phyloP scores from a whole-genome alignment of 2,888 invertebrate species.

The Sesia bembeciformis region DNA sequence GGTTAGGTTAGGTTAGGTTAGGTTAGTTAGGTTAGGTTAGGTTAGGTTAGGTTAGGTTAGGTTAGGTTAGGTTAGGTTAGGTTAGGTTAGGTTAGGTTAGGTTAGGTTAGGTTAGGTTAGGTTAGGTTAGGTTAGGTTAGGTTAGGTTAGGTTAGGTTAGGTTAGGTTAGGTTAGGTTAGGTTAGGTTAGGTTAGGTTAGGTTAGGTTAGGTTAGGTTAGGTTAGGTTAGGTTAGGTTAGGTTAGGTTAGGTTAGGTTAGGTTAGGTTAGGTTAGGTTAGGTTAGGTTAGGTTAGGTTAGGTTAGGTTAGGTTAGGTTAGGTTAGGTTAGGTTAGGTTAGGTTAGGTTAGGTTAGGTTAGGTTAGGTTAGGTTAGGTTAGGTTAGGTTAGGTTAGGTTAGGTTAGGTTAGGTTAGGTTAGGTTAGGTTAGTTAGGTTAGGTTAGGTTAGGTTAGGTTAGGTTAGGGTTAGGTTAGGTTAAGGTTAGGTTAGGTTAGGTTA shows the following conservation, averaged over 20 bases:
- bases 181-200: conserved; percentile 1
- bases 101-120: conserved; percentile 9
- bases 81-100: conserved; percentile 8
- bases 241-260: conserved; percentile 8
- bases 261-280: conserved; percentile 9
- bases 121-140: conserved; percentile 9
- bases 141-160: conserved; percentile 10
- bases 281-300: conserved; percentile 15
- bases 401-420: conserved; percentile 10
- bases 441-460: conserved; percentile 8
- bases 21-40: conserved; percentile 11
- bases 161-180: conserved; percentile 8
- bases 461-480: too few relatives aligned
- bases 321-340: conserved; percentile 13
- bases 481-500: conserved; percentile 8
- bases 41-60: conserved; percentile 7
- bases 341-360: conserved; percentile 1
- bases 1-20: conserved; percentile 7
- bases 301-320: conserved; percentile 17
- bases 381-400: conserved; percentile 10
- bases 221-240: conserved; percentile 8
- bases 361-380: conserved; percentile 9
- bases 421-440: conserved; percentile 8
- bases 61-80: conserved; percentile 9
- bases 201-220: conserved; percentile 9